Evolutionary conservation across 2,113 vertebrate genomes (phyloP).

Genomic region (Crocuta crocuta): DNA sequence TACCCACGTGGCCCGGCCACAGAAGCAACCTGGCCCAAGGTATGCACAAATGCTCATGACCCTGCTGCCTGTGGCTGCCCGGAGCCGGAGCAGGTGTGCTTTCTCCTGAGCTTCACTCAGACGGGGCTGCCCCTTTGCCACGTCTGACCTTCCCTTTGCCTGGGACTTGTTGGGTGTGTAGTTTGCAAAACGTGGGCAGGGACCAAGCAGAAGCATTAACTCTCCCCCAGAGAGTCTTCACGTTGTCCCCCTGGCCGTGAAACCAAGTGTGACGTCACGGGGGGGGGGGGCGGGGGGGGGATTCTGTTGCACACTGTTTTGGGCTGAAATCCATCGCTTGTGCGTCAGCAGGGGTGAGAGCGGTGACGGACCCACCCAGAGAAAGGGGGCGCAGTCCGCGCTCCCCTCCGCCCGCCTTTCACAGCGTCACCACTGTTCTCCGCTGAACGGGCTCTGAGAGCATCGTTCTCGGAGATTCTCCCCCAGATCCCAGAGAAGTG

Average conservation of each 20-base stretch:
- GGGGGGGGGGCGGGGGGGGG: neutral
- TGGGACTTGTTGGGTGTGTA: neutral
- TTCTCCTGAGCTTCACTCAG: rapidly evolving
- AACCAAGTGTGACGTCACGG: neutral
- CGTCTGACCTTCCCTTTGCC: neutral
- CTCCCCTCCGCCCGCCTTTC: neutral
- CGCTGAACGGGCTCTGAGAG: neutral
- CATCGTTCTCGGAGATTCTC: neutral
- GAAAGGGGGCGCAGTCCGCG: rapidly evolving
- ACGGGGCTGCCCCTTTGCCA: neutral
- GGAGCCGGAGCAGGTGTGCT: neutral
- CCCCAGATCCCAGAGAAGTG: neutral
- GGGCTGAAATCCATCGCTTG: neutral
- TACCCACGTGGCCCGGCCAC: neutral
- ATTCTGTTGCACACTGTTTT: too few relatives aligned
- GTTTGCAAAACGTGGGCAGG: neutral
- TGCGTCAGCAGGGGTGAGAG: neutral
- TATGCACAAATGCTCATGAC: rapidly evolving
- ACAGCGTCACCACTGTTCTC: rapidly evolving
- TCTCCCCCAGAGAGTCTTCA: neutral
- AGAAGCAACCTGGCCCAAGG: neutral
- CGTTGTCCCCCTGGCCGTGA: neutral
- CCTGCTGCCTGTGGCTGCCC: rapidly evolving
- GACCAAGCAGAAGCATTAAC: neutral
- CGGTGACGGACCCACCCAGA: neutral